These are phyloP conservation scores for Microdon myrmicae DNA, from an alignment of 2,888 invertebrate species.

Conservation along the genomic window DNA sequence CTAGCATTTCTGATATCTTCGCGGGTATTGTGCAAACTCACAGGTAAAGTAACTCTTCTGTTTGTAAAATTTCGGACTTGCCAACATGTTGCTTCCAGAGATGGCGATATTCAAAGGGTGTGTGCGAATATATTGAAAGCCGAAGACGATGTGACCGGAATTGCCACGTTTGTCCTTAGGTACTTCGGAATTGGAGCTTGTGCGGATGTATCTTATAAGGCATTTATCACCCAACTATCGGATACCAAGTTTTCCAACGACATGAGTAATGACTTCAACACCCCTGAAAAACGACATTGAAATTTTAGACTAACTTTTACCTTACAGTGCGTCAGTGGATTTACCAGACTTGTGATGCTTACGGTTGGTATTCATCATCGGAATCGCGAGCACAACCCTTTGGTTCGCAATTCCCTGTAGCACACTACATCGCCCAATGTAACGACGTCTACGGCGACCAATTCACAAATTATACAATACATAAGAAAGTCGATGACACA, in stretches of 20 bases:
- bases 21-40: conserved; percentile 62
- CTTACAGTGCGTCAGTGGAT: conserved; percentile 75
- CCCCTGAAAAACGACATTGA: background rate
- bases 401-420: conserved; percentile 60
- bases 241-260: conserved; percentile 53
- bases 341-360: conserved; percentile 88
- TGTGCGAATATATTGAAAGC: conserved; percentile 58
- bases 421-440: conserved; percentile 58
- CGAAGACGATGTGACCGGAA: conserved; percentile 57
- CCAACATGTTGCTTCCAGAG: conserved; percentile 37
- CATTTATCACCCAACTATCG: conserved; percentile 50
- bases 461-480: conserved; percentile 56
- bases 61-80: background rate
- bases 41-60: conserved; percentile 53
- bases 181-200: conserved; percentile 53
- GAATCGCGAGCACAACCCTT: conserved; percentile 71
- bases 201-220: conserved; percentile 58
- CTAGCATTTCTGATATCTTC: conserved; percentile 61
- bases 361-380: conserved; percentile 84
- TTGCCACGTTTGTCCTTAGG: conserved; percentile 55
- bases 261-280: conserved; percentile 54
- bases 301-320: no score
- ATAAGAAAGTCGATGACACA: conserved; percentile 59
- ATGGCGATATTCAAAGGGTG: conserved; percentile 57
- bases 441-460: conserved; percentile 59